Percentiles rank a stretch among this genome's conserved stretches.
These are phyloP conservation scores for Scolopax rusticola DNA, from an alignment of 2,797 vertebrate genomes.

Conservation along the genomic window DNA sequence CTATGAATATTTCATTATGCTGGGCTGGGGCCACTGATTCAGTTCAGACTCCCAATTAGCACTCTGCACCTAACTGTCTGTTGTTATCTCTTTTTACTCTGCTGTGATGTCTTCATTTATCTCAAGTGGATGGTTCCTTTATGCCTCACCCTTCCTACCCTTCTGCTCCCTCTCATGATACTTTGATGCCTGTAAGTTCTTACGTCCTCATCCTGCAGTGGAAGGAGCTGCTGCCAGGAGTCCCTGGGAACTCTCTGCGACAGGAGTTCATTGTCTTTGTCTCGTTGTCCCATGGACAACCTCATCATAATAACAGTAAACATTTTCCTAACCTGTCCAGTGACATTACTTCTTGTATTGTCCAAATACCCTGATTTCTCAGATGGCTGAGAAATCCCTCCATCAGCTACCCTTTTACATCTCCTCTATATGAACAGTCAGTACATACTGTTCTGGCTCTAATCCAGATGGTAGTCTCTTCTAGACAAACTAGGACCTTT, in stretches of 20 bases:
- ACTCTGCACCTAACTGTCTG: slow-evolving; percentile 72
- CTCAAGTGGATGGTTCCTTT: slow-evolving; percentile 42
- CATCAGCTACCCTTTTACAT: not conserved
- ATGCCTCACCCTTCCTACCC: slow-evolving; percentile 28
- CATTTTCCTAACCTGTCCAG: not conserved
- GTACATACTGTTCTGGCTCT: not conserved
- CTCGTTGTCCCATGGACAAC: not conserved
- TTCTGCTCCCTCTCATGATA: not conserved
- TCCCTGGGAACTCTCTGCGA: not conserved
- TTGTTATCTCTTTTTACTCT: slow-evolving; percentile 65
- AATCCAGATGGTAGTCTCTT: not conserved
- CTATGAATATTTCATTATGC: slow-evolving; percentile 72
- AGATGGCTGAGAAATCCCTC: not conserved
- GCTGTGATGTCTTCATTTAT: slow-evolving; percentile 72
- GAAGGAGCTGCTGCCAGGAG: not conserved
- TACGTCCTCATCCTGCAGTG: not conserved
- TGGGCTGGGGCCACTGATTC: slow-evolving; percentile 61
- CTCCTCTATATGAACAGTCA: not conserved
- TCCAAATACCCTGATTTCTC: not conserved
- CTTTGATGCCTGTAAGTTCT: not conserved
- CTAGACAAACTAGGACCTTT: not conserved
- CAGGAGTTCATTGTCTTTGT: not conserved
- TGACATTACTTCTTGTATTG: not conserved
- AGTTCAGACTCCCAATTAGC: slow-evolving; percentile 73
- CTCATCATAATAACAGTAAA: not conserved